Conservation (phyloP, 1,140 invertebrate genomes). For the Chironomus striatipennis region DNA sequence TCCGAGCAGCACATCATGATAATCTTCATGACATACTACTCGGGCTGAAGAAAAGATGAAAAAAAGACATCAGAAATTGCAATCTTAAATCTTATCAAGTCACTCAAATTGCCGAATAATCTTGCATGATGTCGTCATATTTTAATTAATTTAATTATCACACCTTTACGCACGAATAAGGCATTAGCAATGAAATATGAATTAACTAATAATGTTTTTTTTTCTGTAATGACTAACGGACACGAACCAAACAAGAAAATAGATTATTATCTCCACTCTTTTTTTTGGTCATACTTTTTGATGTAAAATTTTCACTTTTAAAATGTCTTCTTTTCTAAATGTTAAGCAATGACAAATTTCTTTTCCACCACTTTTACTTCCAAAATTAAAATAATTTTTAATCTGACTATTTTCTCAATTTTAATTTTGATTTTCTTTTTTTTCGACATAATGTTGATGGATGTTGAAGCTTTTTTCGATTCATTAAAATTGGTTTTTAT, state of each 20-base stretch:
- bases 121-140: conserved; percentile 12
- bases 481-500: not conserved
- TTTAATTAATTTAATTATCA: conserved; percentile 5
- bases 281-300: not conserved
- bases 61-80: no score
- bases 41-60: no score
- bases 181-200: not conserved
- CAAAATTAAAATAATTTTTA: not conserved
- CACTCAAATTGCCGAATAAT: not conserved
- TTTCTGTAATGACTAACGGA: not conserved
- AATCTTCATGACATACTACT: no score
- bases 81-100: no score
- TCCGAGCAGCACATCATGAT: no score
- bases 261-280: not conserved
- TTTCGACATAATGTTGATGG: no score
- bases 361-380: not conserved
- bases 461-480: not conserved
- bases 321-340: not conserved
- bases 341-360: not conserved
- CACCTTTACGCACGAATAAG: not conserved
- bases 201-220: not conserved
- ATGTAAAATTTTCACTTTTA: no score
- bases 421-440: not conserved
- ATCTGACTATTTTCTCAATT: not conserved
- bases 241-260: not conserved